Evolutionary conservation across 2,888 invertebrate species (phyloP).

Genomic region (Eumacrocentrus americanus): DNA sequence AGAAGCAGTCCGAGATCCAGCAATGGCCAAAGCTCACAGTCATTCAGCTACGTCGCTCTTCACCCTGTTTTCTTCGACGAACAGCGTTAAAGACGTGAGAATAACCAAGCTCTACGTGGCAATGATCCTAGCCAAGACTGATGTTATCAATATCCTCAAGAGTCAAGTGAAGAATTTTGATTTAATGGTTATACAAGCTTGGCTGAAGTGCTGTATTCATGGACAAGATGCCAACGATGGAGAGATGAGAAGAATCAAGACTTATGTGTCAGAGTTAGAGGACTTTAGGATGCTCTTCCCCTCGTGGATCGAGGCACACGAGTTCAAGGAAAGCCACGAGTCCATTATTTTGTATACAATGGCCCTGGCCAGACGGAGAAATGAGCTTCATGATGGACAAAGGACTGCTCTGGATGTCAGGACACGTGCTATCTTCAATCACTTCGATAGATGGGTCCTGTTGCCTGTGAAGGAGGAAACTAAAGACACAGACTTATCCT

Average conservation of each 20-base stretch:
- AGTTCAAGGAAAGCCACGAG: conserved; percentile 46
- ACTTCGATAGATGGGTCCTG: conserved; percentile 56
- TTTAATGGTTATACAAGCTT: conserved; percentile 52
- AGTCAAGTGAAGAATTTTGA: conserved; percentile 49
- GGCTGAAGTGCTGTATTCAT: conserved; percentile 55
- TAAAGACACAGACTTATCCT: conserved; percentile 46
- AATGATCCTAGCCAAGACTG: conserved; percentile 43
- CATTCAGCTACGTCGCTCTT: conserved; percentile 53
- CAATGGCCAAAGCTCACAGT: conserved; percentile 46
- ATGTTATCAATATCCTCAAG: conserved; percentile 42
- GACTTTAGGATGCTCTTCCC: conserved; percentile 49
- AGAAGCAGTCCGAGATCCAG: conserved; percentile 51
- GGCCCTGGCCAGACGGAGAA: conserved; percentile 44
- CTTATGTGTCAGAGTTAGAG: conserved; percentile 43
- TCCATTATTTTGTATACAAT: conserved; percentile 49
- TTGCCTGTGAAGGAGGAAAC: conserved; percentile 50
- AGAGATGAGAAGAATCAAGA: conserved; percentile 44
- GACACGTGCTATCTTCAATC: conserved; percentile 49
- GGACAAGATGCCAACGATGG: conserved; percentile 39
- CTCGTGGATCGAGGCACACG: conserved; percentile 38
- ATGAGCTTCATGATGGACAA: conserved; percentile 42
- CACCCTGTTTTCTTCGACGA: conserved; percentile 53
- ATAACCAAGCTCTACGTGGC: conserved; percentile 49
- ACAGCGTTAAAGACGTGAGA: conserved; percentile 55
- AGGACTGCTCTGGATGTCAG: conserved; percentile 42